Evolutionary conservation across 2,113 vertebrate genomes (phyloP).

Genomic region (Oceanodroma tethys): DNA sequence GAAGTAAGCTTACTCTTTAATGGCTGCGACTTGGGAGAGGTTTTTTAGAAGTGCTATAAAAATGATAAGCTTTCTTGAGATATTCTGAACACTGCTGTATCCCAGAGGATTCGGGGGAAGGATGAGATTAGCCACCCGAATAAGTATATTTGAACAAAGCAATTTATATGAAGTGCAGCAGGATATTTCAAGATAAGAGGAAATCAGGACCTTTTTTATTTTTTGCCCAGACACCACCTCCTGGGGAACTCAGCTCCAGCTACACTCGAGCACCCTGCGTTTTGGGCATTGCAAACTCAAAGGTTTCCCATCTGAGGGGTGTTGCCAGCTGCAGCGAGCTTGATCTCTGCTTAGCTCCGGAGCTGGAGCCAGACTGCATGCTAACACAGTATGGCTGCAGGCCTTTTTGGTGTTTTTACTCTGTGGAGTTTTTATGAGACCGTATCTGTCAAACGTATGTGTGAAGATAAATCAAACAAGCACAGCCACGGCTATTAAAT

Average conservation of each 20-base stretch:
- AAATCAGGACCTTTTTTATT: background rate
- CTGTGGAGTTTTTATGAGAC: conserved; percentile 67
- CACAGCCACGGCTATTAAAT: conserved; percentile 50
- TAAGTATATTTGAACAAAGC: background rate
- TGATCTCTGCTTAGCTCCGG: background rate
- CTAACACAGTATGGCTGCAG: conserved; percentile 42
- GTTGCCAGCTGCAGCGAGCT: background rate
- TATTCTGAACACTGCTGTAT: background rate
- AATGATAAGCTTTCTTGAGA: background rate
- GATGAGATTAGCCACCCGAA: background rate
- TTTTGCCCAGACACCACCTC: background rate
- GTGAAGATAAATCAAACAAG: conserved; percentile 64
- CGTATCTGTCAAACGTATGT: conserved; percentile 66
- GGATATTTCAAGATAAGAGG: background rate
- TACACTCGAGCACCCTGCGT: background rate
- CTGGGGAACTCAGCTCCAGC: background rate
- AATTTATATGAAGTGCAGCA: background rate
- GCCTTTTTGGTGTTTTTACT: conserved; percentile 62
- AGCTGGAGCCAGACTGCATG: conserved; percentile 17
- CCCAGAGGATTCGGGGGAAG: background rate
- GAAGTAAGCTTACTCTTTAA: background rate
- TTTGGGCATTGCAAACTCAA: background rate
- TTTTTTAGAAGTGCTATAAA: background rate
- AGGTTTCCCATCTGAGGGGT: background rate
- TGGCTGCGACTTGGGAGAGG: background rate